Conservation (phyloP, 2,797 vertebrate species). For the Cyclura pinguis region DNA sequence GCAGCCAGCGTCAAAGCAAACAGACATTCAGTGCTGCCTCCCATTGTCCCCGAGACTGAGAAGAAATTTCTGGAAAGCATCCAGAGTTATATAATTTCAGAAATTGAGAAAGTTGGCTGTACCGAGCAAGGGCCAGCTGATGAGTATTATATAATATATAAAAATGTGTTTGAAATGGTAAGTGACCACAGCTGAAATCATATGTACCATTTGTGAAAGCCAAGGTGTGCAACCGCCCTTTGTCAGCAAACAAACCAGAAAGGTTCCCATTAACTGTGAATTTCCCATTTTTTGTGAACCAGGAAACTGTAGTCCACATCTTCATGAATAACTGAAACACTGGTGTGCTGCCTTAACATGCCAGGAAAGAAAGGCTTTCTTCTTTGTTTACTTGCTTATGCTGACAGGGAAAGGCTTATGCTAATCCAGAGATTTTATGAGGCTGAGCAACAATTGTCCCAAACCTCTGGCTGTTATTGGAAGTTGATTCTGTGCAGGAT, state of each 20-base stretch:
- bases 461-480: neutral
- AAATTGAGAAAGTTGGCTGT: constrained; percentile 73
- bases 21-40: constrained; percentile 37
- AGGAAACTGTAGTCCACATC: neutral
- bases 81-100: constrained; percentile 71
- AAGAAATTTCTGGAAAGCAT: constrained; percentile 75
- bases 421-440: neutral
- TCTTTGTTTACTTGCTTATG: neutral
- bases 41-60: constrained; percentile 66
- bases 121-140: constrained; percentile 71
- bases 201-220: neutral
- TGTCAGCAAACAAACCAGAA: neutral
- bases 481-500: neutral
- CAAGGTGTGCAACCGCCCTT: neutral
- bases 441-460: neutral
- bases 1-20: neutral
- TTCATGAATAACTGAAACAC: neutral
- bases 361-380: neutral
- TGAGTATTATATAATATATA: constrained; percentile 74
- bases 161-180: constrained; percentile 81
- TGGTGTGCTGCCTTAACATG: neutral
- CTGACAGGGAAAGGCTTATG: neutral
- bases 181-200: neutral
- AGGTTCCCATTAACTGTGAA: neutral
- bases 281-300: neutral